phyloP scores from a whole-genome alignment of 35 echinoderm and acorn worm species.

The Hemicentrotus pulcherrimus region DNA sequence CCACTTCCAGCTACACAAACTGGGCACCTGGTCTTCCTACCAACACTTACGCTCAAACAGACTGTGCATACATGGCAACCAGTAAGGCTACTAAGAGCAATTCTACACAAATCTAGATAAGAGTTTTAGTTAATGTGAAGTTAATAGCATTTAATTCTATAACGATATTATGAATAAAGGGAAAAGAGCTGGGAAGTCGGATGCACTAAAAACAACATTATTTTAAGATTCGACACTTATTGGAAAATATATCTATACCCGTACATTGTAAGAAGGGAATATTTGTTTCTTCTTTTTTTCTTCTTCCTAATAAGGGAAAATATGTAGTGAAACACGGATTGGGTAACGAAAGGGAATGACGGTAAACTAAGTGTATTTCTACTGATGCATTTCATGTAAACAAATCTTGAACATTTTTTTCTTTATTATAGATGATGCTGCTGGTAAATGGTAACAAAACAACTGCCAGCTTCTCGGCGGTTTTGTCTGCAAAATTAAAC shows the following conservation, averaged over 20 bases:
- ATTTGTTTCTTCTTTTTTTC: neutral
- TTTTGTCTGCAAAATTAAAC: conserved; percentile 30
- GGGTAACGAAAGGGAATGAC: neutral
- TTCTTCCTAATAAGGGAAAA: neutral
- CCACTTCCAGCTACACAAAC: neutral
- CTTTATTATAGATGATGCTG: neutral
- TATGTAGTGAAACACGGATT: neutral
- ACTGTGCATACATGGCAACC: conserved; percentile 40
- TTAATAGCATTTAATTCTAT: no score
- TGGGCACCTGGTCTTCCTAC: conserved; percentile 30
- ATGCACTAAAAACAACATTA: no score
- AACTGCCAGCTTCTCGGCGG: neutral
- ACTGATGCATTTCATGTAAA: neutral
- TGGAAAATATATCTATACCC: no score
- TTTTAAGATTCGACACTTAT: no score
- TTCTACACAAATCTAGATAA: no score
- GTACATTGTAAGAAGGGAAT: neutral
- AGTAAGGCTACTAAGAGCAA: neutral
- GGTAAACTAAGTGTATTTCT: neutral
- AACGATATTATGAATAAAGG: no score
- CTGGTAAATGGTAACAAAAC: conserved; percentile 22
- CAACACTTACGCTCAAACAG: conserved; percentile 31
- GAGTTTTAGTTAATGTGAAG: no score
- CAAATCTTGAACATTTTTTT: neutral
- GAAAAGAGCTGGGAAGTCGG: no score